Conservation (phyloP, 2,888 invertebrate genomes). For the Plagiodera versicolora region DNA sequence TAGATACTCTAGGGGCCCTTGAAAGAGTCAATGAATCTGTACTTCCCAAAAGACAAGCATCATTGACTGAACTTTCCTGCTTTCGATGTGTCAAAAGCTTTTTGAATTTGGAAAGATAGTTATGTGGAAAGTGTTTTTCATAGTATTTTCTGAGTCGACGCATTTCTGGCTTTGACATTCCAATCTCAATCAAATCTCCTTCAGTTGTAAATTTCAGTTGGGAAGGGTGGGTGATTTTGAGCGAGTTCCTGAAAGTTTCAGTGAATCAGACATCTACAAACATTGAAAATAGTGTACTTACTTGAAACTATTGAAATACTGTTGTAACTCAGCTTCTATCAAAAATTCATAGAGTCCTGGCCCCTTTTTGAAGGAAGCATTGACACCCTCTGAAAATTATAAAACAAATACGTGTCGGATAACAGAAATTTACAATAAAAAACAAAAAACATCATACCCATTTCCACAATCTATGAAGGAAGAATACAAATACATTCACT, state of each 20-base stretch:
- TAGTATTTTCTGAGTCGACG: slow-evolving; percentile 91
- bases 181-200: slow-evolving; percentile 88
- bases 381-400: slow-evolving; percentile 43
- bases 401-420: background rate
- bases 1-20: slow-evolving; percentile 65
- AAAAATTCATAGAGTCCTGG: slow-evolving; percentile 86
- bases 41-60: slow-evolving; percentile 42
- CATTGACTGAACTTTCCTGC: slow-evolving; percentile 52
- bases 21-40: slow-evolving; percentile 52
- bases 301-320: slow-evolving; percentile 82
- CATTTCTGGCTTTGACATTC: slow-evolving; percentile 94
- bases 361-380: slow-evolving; percentile 55
- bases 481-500: slow-evolving; percentile 27
- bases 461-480: slow-evolving; percentile 33
- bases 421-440: slow-evolving; percentile 1
- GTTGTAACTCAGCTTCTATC: slow-evolving; percentile 90
- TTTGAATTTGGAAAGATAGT: slow-evolving; percentile 89
- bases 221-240: slow-evolving; percentile 85
- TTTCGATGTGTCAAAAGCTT: slow-evolving; percentile 71
- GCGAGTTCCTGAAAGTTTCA: slow-evolving; percentile 67
- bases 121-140: slow-evolving; percentile 91
- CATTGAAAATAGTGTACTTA: slow-evolving; percentile 50
- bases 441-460: slow-evolving; percentile 37
- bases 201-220: slow-evolving; percentile 94
- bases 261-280: background rate